phyloP scores from a whole-genome alignment of 2,797 vertebrate species.

The Ctenochaetus hawaiiensis region DNA sequence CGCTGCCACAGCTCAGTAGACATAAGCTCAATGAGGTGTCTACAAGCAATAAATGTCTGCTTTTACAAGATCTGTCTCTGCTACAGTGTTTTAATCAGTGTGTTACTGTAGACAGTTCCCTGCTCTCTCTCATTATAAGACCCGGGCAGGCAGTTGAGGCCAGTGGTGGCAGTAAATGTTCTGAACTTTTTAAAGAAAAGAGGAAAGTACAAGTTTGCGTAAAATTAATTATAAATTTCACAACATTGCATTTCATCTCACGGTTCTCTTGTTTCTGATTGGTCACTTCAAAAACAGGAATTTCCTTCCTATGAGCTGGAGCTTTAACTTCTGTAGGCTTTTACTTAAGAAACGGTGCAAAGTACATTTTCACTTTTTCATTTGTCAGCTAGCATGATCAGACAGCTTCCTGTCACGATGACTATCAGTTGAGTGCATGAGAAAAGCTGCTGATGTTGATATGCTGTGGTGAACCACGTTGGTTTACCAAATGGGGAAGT shows the following conservation, averaged over 20 bases:
- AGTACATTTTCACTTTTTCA: not conserved
- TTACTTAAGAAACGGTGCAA: not conserved
- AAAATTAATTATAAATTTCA: not conserved
- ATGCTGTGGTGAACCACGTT: conserved; percentile 54
- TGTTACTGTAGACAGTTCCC: conserved; percentile 47
- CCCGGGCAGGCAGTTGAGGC: not conserved
- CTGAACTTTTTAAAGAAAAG: not conserved
- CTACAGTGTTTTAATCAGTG: conserved; percentile 75
- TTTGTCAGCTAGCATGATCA: conserved; percentile 20
- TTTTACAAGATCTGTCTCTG: conserved; percentile 74
- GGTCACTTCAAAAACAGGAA: not conserved
- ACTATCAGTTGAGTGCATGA: conserved; percentile 33
- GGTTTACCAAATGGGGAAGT: conserved; percentile 67
- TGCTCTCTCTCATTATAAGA: not conserved
- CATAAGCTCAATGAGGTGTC: conserved; percentile 79
- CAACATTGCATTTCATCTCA: not conserved
- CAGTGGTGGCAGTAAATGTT: too few species aligned
- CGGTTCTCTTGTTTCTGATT: not conserved
- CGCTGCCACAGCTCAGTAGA: conserved; percentile 70
- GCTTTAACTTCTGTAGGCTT: conserved; percentile 5
- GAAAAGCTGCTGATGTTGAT: conserved; percentile 49
- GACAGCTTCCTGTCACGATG: conserved; percentile 55
- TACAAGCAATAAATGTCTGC: conserved; percentile 82
- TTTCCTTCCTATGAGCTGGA: not conserved
- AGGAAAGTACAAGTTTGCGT: not conserved